phyloP scores from a whole-genome alignment of 1,140 invertebrate genomes.

The Drosophila parvula region DNA sequence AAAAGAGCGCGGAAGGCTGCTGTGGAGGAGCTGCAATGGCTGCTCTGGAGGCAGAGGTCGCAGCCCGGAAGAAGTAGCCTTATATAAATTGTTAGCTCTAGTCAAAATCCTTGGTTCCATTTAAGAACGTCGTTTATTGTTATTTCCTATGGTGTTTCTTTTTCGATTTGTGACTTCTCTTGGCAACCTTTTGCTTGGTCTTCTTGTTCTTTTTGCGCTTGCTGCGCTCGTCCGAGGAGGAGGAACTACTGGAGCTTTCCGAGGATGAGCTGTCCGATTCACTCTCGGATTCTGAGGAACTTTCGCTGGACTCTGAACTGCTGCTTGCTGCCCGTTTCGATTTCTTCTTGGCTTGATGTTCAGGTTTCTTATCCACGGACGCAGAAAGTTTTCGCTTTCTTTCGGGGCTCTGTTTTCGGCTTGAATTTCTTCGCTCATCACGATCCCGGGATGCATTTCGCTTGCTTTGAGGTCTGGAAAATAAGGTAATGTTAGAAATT shows the following conservation, averaged over 20 bases:
- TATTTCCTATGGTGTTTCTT: constrained; percentile 63
- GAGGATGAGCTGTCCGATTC: constrained; percentile 37
- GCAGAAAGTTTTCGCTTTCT: constrained; percentile 15
- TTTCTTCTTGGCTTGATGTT: constrained; percentile 40
- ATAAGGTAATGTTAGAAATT: not conserved
- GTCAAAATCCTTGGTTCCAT: constrained; percentile 31
- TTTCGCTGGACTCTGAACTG: constrained; percentile 54
- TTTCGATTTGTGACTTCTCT: constrained; percentile 63
- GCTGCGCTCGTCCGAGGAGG: constrained; percentile 52
- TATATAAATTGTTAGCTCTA: constrained; percentile 24
- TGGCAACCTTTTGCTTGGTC: constrained; percentile 50
- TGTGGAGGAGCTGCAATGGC: constrained; percentile 64
- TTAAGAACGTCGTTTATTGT: constrained; percentile 26
- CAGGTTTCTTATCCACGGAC: constrained; percentile 19
- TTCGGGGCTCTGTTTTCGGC: constrained; percentile 12
- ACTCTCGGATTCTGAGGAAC: constrained; percentile 50
- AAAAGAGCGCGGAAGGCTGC: constrained; percentile 50
- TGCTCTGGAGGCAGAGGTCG: constrained; percentile 44
- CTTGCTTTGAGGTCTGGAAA: constrained; percentile 14
- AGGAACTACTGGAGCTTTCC: constrained; percentile 44
- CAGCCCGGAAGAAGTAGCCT: constrained; percentile 54
- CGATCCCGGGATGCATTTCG: constrained; percentile 12
- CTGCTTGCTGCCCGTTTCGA: constrained; percentile 51
- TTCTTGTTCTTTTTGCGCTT: constrained; percentile 58
- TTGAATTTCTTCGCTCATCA: constrained; percentile 9